Conservation (phyloP, 2,113 vertebrate species). For the Serinus canaria region DNA sequence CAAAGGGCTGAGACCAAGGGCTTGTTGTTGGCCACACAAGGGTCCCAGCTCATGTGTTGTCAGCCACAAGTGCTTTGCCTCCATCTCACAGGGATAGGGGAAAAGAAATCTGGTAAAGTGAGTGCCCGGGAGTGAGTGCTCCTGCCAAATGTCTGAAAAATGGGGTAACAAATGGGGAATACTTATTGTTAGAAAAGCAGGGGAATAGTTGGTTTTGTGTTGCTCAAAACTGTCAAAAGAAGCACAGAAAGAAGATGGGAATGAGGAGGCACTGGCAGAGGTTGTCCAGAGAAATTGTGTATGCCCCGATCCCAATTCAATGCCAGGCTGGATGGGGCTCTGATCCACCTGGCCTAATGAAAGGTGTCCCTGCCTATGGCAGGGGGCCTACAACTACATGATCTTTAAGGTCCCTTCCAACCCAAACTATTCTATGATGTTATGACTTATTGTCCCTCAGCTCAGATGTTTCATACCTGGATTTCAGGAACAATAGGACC, state of each 20-base stretch:
- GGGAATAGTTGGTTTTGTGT: background rate
- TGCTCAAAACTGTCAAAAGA: constrained; percentile 38
- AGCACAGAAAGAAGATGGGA: background rate
- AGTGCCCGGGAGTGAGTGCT: rapidly evolving
- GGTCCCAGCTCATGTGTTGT: background rate
- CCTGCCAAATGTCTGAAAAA: background rate
- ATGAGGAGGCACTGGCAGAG: background rate
- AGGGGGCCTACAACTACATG: background rate
- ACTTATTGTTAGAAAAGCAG: background rate
- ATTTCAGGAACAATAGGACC: constrained; percentile 92
- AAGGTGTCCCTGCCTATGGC: background rate
- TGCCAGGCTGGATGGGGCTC: background rate
- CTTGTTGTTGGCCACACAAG: background rate
- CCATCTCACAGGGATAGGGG: background rate
- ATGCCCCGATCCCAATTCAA: background rate
- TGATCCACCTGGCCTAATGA: background rate
- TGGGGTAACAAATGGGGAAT: background rate
- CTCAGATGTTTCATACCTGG: constrained; percentile 76
- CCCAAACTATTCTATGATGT: background rate
- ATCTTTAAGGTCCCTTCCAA: background rate
- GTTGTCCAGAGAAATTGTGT: background rate
- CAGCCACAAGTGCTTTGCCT: background rate
- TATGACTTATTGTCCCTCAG: background rate
- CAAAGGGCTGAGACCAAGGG: background rate
- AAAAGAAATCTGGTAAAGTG: background rate